These are phyloP conservation scores for Acheta domesticus DNA, from an alignment of 2,888 invertebrate species.

Conservation along the genomic window DNA sequence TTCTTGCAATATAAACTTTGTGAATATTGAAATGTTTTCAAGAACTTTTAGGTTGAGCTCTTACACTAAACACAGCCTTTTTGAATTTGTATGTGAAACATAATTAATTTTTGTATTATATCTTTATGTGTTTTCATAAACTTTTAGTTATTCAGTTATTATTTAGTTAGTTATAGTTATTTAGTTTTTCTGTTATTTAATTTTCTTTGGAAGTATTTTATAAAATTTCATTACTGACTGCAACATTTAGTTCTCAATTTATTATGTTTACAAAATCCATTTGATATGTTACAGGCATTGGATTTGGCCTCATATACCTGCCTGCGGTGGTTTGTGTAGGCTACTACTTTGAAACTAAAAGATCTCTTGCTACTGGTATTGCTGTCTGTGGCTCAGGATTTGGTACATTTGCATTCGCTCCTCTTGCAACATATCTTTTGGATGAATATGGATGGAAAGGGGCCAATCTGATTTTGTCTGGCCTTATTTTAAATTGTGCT, in stretches of 20 bases:
- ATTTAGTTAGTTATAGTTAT: too few species aligned
- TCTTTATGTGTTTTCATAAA: not conserved
- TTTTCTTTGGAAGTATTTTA: not conserved
- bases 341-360: conserved; percentile 93
- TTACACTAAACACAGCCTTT: too few species aligned
- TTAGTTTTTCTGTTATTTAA: too few species aligned
- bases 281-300: conserved; percentile 64
- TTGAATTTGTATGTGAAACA: too few species aligned
- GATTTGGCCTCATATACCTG: conserved; percentile 89
- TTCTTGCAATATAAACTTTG: too few species aligned
- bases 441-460: conserved; percentile 83
- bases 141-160: too few species aligned
- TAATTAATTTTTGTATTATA: not conserved
- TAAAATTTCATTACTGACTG: too few species aligned
- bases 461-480: conserved; percentile 87
- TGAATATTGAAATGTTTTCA: too few species aligned
- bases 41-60: too few species aligned
- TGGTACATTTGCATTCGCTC: conserved; percentile 94
- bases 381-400: conserved; percentile 95
- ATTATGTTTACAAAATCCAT: too few species aligned
- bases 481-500: conserved; percentile 85
- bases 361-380: conserved; percentile 90
- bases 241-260: too few species aligned
- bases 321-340: conserved; percentile 97
- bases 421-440: conserved; percentile 76